phyloP scores from a whole-genome alignment of 2,113 vertebrate genomes.

The Sinocyclocheilus rhinocerous region DNA sequence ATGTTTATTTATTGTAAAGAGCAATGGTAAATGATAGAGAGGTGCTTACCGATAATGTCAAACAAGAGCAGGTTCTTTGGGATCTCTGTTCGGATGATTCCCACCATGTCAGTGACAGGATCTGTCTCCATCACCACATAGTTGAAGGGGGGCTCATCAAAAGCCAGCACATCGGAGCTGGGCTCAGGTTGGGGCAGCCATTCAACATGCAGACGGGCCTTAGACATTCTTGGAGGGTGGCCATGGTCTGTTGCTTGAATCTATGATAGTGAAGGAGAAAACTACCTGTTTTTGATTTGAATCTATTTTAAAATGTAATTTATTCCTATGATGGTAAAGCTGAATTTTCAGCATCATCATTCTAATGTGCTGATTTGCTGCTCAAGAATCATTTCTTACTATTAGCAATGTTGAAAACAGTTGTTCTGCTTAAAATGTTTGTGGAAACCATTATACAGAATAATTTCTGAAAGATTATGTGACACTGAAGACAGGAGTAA shows the following conservation, averaged over 20 bases:
- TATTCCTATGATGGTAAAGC: not conserved
- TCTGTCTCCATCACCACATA: conserved; percentile 95
- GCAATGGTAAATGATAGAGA: not conserved
- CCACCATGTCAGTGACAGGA: conserved; percentile 92
- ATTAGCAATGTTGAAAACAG: too few species aligned
- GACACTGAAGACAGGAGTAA: not conserved
- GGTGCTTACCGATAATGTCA: conserved; percentile 85
- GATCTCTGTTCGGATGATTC: conserved; percentile 87
- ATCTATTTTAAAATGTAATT: too few species aligned
- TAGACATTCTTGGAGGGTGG: conserved; percentile 79
- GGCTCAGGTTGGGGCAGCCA: conserved; percentile 82
- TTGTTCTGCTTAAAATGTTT: too few species aligned
- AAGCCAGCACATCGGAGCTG: conserved; percentile 78
- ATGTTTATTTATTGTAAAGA: too few species aligned
- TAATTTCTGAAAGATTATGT: not conserved
- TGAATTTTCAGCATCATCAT: not conserved
- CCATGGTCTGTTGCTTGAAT: conserved; percentile 88
- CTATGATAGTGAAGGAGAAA: conserved; percentile 64
- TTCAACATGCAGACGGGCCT: conserved; percentile 86
- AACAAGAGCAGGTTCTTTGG: conserved; percentile 85
- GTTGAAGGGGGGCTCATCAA: conserved; percentile 87
- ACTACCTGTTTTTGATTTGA: not conserved
- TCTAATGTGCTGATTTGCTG: too few species aligned
- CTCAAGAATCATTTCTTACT: too few species aligned
- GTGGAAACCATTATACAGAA: not conserved